A percentile compares a stretch with the other conserved stretches of the same genome.
Evolutionary conservation across 2,113 vertebrate genomes (phyloP).

Genomic region (Chlamydotis undulata): DNA sequence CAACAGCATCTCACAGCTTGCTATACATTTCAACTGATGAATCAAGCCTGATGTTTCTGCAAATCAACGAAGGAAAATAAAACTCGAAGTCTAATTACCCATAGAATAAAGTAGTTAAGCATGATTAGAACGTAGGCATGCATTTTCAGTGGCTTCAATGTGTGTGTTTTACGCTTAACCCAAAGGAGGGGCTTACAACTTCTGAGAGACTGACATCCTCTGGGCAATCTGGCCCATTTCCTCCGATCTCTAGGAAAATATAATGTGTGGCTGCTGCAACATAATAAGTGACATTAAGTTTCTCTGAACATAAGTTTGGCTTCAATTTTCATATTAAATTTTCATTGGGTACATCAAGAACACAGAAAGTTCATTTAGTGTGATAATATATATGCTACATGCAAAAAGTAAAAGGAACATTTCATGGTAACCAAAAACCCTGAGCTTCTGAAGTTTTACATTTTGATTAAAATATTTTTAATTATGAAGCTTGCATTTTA

Average conservation of each 20-base stretch:
- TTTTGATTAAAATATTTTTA: neutral
- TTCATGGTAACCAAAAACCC: neutral
- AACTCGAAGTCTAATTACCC: neutral
- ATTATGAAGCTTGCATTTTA: neutral
- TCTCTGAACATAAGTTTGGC: neutral
- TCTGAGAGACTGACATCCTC: neutral
- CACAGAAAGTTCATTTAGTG: neutral
- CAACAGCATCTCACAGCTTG: neutral
- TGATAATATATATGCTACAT: neutral
- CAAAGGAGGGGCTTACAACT: neutral
- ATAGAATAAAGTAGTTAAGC: neutral
- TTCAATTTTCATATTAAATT: neutral
- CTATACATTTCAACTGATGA: neutral
- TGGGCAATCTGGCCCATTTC: neutral
- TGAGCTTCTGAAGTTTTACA: neutral
- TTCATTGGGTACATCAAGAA: neutral
- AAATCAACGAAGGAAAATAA: neutral
- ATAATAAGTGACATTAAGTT: neutral
- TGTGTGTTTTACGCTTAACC: neutral
- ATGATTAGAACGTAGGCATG: neutral
- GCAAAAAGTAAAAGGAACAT: neutral
- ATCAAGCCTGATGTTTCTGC: neutral
- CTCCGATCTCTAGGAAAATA: neutral
- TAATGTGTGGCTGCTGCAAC: neutral
- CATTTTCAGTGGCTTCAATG: neutral